These are phyloP conservation scores for Habrosyne pyritoides DNA, from an alignment of 2,888 invertebrate genomes.

Conservation along the genomic window DNA sequence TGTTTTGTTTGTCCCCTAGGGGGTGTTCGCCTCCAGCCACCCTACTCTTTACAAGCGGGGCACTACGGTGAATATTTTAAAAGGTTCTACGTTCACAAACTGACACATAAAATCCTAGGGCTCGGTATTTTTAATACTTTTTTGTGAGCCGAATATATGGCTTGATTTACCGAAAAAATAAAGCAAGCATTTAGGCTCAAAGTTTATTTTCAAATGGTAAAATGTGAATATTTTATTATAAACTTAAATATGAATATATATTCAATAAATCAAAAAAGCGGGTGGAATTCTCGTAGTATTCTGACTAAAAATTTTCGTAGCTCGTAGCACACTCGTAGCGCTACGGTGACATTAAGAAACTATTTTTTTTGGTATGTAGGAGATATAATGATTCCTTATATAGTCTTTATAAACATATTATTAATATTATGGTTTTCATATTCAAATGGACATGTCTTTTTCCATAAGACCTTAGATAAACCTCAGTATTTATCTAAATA, in stretches of 20 bases:
- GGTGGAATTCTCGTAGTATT: too few relatives aligned
- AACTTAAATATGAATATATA: too few relatives aligned
- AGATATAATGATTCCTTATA: too few relatives aligned
- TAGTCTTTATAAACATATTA: too few relatives aligned
- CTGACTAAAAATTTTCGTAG: too few relatives aligned
- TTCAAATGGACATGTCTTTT: too few relatives aligned
- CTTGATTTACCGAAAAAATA: neutral
- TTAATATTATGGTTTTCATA: too few relatives aligned
- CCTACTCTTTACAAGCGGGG: slow-evolving; percentile 14
- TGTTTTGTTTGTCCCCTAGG: slow-evolving; percentile 47
- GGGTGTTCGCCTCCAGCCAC: slow-evolving; percentile 16
- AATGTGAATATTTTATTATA: neutral
- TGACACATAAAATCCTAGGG: slow-evolving; percentile 40
- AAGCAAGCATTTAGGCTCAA: neutral
- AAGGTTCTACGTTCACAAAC: slow-evolving; percentile 39
- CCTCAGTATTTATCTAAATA: too few relatives aligned
- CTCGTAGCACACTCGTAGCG: too few relatives aligned
- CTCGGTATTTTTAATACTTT: slow-evolving; percentile 12
- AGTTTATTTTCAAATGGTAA: neutral
- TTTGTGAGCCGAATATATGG: neutral
- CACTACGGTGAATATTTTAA: slow-evolving; percentile 53
- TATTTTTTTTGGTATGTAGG: too few relatives aligned
- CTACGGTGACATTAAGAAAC: too few relatives aligned
- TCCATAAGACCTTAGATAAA: neutral
- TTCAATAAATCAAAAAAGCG: too few relatives aligned